Evolutionary conservation across 2,888 invertebrate genomes (phyloP).

Genomic region (Calliphora vomitoria): DNA sequence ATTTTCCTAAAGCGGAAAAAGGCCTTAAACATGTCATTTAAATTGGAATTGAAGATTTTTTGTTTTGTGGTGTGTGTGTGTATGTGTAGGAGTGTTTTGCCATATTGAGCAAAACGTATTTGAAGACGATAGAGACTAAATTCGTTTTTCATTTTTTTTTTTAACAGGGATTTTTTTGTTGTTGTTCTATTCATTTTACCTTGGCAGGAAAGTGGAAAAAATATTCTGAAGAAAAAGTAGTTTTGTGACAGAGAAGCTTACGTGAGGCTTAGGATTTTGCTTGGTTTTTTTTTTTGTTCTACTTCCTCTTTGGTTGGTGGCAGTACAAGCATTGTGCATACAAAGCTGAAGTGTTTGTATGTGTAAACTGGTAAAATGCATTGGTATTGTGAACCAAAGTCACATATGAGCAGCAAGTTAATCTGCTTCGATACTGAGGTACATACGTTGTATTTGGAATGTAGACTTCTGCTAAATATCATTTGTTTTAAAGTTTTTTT

Average conservation of each 20-base stretch:
- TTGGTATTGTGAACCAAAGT: slow-evolving; percentile 55
- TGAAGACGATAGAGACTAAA: slow-evolving; percentile 41
- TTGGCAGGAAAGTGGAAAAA: slow-evolving; percentile 39
- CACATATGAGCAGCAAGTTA: slow-evolving; percentile 64
- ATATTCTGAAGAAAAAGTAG: slow-evolving; percentile 20
- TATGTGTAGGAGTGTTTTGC: slow-evolving; percentile 30
- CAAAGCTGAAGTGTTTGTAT: slow-evolving; percentile 11
- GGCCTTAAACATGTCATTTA: slow-evolving; percentile 65
- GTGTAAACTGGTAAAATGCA: slow-evolving; percentile 5
- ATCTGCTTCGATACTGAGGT: slow-evolving; percentile 52
- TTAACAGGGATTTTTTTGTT: background rate
- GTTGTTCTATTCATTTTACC: slow-evolving; percentile 26
- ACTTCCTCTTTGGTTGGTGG: background rate
- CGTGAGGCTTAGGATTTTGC: slow-evolving; percentile 62
- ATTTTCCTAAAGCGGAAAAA: slow-evolving; percentile 56
- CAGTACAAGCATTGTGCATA: slow-evolving; percentile 34
- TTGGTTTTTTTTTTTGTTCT: background rate
- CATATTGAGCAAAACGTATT: slow-evolving; percentile 44
- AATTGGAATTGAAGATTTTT: slow-evolving; percentile 64
- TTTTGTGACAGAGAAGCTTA: slow-evolving; percentile 65
- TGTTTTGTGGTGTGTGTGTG: slow-evolving; percentile 12
- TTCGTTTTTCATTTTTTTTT: slow-evolving; percentile 47
- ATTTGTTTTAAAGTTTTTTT: slow-evolving; percentile 23
- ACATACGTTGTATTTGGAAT: slow-evolving; percentile 24
- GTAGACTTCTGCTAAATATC: slow-evolving; percentile 38